These are phyloP conservation scores for Pseudomugil tenellus DNA, from an alignment of 2,797 vertebrate species.

Conservation along the genomic window DNA sequence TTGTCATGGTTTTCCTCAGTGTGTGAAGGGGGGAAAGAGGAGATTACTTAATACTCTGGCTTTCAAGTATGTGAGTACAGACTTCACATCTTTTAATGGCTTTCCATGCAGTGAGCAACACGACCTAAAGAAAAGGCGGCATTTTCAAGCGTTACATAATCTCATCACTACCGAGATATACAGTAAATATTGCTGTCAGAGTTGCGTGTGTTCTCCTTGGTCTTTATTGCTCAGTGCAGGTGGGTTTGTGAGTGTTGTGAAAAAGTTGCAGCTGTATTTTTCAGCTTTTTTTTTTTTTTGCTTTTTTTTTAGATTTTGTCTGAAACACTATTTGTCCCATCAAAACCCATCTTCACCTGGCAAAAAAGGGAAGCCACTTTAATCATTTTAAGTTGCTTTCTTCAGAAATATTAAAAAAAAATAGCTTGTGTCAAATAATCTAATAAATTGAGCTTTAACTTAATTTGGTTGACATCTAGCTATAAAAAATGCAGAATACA, in stretches of 20 bases:
- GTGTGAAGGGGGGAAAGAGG: constrained; percentile 21
- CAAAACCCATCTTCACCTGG: not conserved
- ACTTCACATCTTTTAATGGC: constrained; percentile 62
- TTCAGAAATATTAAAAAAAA: not conserved
- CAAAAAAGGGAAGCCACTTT: not conserved
- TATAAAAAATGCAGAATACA: constrained; percentile 4
- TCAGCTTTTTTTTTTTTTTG: too few relatives aligned
- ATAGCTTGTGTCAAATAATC: not conserved
- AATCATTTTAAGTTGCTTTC: not conserved
- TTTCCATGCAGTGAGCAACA: constrained; percentile 47
- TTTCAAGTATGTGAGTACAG: constrained; percentile 44
- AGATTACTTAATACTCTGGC: constrained; percentile 44
- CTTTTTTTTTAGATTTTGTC: not conserved
- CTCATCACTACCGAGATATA: constrained; percentile 30
- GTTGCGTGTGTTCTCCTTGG: constrained; percentile 28
- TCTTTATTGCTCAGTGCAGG: constrained; percentile 33
- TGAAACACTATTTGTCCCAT: not conserved
- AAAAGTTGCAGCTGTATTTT: constrained; percentile 1
- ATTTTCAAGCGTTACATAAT: constrained; percentile 57
- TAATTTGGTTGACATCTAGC: constrained; percentile 22
- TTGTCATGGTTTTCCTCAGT: constrained; percentile 34
- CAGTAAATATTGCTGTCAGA: constrained; percentile 43
- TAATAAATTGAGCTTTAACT: constrained; percentile 1
- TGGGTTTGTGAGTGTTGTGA: constrained; percentile 15
- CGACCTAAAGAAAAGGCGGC: constrained; percentile 28